Evolutionary conservation across 2,113 vertebrate species (phyloP).

Genomic region (Dipodomys spectabilis): DNA sequence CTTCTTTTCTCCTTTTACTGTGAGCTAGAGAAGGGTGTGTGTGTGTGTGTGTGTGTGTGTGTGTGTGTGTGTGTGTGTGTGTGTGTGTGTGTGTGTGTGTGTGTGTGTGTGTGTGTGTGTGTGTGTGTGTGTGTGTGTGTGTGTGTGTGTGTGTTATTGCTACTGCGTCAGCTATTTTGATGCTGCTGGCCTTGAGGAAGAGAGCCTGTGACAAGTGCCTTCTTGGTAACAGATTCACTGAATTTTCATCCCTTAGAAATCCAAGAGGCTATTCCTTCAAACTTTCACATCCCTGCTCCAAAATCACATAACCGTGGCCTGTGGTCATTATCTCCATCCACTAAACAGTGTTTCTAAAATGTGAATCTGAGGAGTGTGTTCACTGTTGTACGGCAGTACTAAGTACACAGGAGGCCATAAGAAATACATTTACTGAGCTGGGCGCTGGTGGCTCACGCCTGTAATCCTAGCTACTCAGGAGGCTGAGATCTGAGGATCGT

Average conservation of each 20-base stretch:
- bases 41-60: too few species aligned
- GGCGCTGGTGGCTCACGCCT: too few species aligned
- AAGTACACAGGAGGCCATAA: not conserved
- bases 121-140: not conserved
- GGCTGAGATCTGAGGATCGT: too few species aligned
- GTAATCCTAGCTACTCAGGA: too few species aligned
- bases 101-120: not conserved
- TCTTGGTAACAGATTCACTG: not conserved
- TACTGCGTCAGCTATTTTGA: not conserved
- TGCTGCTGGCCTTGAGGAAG: not conserved
- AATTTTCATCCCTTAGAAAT: not conserved
- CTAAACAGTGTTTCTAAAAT: not conserved
- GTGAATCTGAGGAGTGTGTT: not conserved
- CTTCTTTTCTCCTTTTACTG: slow-evolving; percentile 16
- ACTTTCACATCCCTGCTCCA: slow-evolving; percentile 8
- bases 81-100: not conserved
- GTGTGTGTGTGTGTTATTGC: not conserved
- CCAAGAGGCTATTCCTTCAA: not conserved
- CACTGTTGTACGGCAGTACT: not conserved
- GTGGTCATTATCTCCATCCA: not conserved
- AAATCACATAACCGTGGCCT: not conserved
- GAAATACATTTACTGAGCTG: not conserved
- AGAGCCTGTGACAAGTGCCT: not conserved
- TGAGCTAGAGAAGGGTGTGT: slow-evolving; percentile 27
- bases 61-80: not conserved